These are phyloP conservation scores for Arizona elegans DNA, from an alignment of 2,113 vertebrate genomes.

Conservation along the genomic window DNA sequence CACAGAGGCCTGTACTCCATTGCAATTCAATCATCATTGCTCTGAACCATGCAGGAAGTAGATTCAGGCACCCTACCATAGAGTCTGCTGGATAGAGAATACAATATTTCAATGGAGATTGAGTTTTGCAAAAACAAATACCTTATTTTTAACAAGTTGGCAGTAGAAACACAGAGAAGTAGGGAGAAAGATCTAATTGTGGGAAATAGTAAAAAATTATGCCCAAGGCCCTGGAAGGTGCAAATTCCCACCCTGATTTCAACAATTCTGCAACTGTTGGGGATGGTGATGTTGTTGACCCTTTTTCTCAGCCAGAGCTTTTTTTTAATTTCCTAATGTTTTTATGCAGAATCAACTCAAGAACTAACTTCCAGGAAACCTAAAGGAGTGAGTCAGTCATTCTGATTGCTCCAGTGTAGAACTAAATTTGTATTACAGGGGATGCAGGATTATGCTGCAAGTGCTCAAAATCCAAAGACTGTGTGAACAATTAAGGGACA, in stretches of 20 bases:
- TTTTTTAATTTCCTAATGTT: background rate
- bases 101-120: background rate
- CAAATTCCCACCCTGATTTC: background rate
- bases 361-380: background rate
- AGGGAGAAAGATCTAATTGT: background rate
- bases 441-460: background rate
- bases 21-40: background rate
- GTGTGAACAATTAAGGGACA: background rate
- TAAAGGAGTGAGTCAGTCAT: background rate
- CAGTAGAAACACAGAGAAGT: background rate
- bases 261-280: background rate
- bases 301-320: background rate
- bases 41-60: background rate
- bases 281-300: background rate
- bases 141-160: background rate
- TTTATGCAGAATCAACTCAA: background rate
- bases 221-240: background rate
- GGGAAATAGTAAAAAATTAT: background rate
- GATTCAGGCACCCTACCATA: background rate
- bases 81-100: background rate
- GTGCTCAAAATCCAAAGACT: background rate
- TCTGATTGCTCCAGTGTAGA: background rate
- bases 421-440: background rate
- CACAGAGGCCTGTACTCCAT: background rate
- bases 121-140: background rate